Evolutionary conservation across 2,888 invertebrate species (phyloP).

Genomic region (Acrocyrtus sp.): DNA sequence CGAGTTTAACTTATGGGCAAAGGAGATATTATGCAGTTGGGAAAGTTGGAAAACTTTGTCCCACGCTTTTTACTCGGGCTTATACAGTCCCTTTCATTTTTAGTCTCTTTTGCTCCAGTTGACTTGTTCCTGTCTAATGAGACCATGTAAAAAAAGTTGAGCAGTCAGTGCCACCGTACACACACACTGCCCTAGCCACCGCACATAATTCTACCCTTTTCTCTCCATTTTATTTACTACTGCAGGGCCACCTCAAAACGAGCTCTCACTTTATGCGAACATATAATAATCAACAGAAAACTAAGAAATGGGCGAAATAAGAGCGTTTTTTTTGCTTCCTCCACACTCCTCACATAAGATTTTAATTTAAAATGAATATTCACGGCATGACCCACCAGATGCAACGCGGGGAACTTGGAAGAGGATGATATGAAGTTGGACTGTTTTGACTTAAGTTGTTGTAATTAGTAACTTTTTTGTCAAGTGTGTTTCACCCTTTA

Average conservation of each 20-base stretch:
- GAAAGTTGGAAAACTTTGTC: too few species aligned
- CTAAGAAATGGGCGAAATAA: not conserved
- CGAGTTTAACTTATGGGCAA: too few species aligned
- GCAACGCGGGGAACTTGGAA: slow-evolving; percentile 30
- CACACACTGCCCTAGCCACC: slow-evolving; percentile 8
- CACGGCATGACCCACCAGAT: slow-evolving; percentile 42
- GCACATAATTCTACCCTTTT: slow-evolving; percentile 44
- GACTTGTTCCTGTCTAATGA: slow-evolving; percentile 52
- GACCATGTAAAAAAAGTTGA: slow-evolving; percentile 47
- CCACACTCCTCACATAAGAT: slow-evolving; percentile 36
- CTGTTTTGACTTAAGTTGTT: slow-evolving; percentile 22
- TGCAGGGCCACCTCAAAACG: not conserved
- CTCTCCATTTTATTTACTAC: slow-evolving; percentile 37
- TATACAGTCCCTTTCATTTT: too few species aligned
- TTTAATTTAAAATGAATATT: slow-evolving; percentile 55
- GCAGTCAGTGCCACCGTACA: too few species aligned
- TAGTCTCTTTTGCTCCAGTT: too few species aligned
- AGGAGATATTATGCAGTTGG: too few species aligned
- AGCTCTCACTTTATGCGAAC: not conserved
- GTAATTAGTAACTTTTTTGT: slow-evolving; percentile 48
- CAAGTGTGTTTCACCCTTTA: too few species aligned
- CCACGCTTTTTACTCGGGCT: too few species aligned
- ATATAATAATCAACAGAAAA: not conserved
- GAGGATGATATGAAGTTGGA: too few species aligned
- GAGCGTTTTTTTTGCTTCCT: too few species aligned